Percentiles rank a stretch among this genome's conserved stretches.
phyloP scores from a whole-genome alignment of 2,888 invertebrate genomes.

The Meteorus cinctellus region DNA sequence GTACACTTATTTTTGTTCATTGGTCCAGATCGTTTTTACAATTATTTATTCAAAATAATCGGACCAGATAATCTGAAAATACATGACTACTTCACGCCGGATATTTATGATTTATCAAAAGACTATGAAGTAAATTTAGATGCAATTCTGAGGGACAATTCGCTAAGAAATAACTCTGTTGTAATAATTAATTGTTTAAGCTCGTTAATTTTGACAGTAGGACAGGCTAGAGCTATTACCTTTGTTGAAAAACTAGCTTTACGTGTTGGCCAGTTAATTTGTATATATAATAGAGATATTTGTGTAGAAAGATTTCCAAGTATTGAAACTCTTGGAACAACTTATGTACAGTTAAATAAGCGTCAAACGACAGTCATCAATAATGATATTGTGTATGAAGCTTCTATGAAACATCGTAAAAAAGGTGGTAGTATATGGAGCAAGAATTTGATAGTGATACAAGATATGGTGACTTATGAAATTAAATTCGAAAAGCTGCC shows the following conservation, averaged over 20 bases:
- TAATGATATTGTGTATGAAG: slow-evolving; percentile 56
- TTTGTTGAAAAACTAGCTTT: slow-evolving; percentile 63
- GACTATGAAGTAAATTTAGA: slow-evolving; percentile 56
- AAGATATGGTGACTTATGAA: slow-evolving; percentile 58
- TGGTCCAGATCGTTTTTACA: slow-evolving; percentile 55
- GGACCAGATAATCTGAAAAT: slow-evolving; percentile 56
- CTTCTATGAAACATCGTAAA: slow-evolving; percentile 60
- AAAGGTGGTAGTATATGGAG: slow-evolving; percentile 59
- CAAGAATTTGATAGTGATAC: slow-evolving; percentile 59
- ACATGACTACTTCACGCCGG: slow-evolving; percentile 63
- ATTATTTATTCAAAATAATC: slow-evolving; percentile 51
- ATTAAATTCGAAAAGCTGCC: slow-evolving; percentile 57
- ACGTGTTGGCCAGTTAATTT: slow-evolving; percentile 61
- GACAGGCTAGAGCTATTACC: slow-evolving; percentile 57
- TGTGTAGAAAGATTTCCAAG: slow-evolving; percentile 57
- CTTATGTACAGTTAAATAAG: slow-evolving; percentile 61
- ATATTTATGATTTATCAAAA: slow-evolving; percentile 49
- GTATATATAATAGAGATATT: slow-evolving; percentile 65
- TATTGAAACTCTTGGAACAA: slow-evolving; percentile 65
- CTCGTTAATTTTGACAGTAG: slow-evolving; percentile 61
- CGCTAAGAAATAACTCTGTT: slow-evolving; percentile 53
- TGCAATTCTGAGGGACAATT: slow-evolving; percentile 49
- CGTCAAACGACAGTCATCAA: slow-evolving; percentile 32
- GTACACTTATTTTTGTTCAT: slow-evolving; percentile 64
- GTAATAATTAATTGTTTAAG: slow-evolving; percentile 66